Evolutionary conservation across 1,140 invertebrate species (phyloP).

Genomic region (Platyura marginata): DNA sequence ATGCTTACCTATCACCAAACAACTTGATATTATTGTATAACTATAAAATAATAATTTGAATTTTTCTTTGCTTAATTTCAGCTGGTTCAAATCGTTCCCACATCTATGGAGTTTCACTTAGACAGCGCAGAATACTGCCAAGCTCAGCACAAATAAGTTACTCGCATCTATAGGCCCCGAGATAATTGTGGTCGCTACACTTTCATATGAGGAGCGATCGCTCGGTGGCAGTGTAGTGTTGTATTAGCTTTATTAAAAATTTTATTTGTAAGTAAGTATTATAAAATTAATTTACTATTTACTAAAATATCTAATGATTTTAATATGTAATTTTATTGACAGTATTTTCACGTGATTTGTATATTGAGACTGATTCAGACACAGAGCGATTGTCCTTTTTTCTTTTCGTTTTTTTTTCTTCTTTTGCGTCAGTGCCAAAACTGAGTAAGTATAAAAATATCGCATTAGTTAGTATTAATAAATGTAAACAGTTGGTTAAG

Average conservation of each 20-base stretch:
- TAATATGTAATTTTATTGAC: too few relatives aligned
- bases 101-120: slow-evolving; percentile 95
- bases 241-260: not conserved
- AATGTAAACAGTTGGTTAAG: too few relatives aligned
- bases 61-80: slow-evolving; percentile 9
- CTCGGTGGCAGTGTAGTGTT: not conserved
- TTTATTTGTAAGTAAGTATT: not conserved
- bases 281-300: too few relatives aligned
- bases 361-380: not conserved
- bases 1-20: too few relatives aligned
- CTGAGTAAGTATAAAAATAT: not conserved
- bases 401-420: too few relatives aligned
- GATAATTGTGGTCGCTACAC: not conserved
- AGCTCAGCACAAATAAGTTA: slow-evolving; percentile 83
- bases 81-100: slow-evolving; percentile 35
- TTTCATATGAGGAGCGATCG: not conserved
- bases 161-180: not conserved
- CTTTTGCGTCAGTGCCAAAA: not conserved
- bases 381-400: not conserved
- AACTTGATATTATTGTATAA: too few relatives aligned
- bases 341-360: not conserved
- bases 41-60: not conserved
- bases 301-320: too few relatives aligned
- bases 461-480: too few relatives aligned
- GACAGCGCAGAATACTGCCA: slow-evolving; percentile 91